Percentiles rank a stretch among this genome's conserved stretches.
These are phyloP conservation scores for Casuarius casuarius DNA, from an alignment of 2,113 vertebrate genomes.

Conservation along the genomic window DNA sequence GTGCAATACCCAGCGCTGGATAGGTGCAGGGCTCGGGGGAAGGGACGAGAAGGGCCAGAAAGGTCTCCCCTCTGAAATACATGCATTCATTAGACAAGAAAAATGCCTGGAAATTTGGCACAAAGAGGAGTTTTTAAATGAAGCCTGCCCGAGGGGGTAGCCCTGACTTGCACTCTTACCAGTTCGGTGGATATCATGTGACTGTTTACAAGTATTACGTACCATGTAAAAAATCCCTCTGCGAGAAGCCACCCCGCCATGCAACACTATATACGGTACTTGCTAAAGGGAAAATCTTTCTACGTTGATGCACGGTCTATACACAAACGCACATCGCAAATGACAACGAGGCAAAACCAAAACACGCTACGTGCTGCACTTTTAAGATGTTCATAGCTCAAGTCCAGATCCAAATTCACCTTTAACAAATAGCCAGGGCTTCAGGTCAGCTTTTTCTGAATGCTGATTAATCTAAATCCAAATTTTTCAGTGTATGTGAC, in stretches of 20 bases:
- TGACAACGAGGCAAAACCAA: fast-evolving
- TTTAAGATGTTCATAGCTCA: background rate
- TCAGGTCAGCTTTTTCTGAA: background rate
- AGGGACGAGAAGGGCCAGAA: slow-evolving; percentile 6
- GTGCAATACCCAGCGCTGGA: background rate
- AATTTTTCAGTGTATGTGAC: background rate
- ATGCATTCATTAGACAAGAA: slow-evolving; percentile 55
- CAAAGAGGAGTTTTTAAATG: slow-evolving; percentile 33
- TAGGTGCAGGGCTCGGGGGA: background rate
- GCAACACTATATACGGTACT: background rate
- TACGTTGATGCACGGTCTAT: fast-evolving
- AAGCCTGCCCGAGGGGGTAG: slow-evolving; percentile 56
- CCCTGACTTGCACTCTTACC: slow-evolving; percentile 53
- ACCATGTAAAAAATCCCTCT: slow-evolving; percentile 10
- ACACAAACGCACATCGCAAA: background rate
- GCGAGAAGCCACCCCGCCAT: background rate
- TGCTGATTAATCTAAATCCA: background rate
- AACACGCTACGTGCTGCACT: fast-evolving
- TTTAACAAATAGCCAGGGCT: background rate
- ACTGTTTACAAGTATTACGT: slow-evolving; percentile 35
- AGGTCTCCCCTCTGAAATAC: slow-evolving; percentile 33
- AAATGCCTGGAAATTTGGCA: slow-evolving; percentile 60
- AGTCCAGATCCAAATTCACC: background rate
- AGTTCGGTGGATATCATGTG: slow-evolving; percentile 40
- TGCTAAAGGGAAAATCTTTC: background rate